Conservation (phyloP, 2,888 invertebrate genomes). For the Ochropleura leucogaster region DNA sequence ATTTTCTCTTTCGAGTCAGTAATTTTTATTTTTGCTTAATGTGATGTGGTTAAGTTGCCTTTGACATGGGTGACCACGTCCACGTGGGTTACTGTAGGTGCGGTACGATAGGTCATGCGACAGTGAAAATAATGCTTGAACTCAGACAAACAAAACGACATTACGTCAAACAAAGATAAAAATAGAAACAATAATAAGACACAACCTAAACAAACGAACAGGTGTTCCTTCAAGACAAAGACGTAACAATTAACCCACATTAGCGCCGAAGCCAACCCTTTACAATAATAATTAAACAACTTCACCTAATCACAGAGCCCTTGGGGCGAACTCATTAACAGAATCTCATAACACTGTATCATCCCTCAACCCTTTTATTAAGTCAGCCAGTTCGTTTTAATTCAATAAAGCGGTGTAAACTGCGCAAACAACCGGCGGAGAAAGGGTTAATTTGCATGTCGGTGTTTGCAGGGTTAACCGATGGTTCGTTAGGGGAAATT, state of each 20-base stretch:
- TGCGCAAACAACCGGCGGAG: conserved; percentile 85
- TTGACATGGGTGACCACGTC: background rate
- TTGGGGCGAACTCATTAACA: conserved; percentile 85
- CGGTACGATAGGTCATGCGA: background rate
- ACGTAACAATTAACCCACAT: conserved; percentile 70
- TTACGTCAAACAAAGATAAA: conserved; percentile 22
- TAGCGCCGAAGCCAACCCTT: conserved; percentile 78
- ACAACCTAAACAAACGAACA: conserved; percentile 45
- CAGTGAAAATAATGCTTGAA: background rate
- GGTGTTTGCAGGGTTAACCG: conserved; percentile 88
- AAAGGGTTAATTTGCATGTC: conserved; percentile 90
- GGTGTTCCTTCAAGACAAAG: conserved; percentile 55
- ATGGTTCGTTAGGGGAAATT: conserved; percentile 89
- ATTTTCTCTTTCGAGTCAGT: conserved; percentile 13
- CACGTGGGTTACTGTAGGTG: too few relatives aligned
- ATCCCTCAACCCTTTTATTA: conserved; percentile 85
- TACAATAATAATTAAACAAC: conserved; percentile 81
- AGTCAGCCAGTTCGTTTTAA: conserved; percentile 80
- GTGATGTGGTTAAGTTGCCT: background rate
- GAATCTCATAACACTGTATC: conserved; percentile 85
- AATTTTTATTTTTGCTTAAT: conserved; percentile 11
- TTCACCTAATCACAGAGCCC: conserved; percentile 83
- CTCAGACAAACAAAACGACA: background rate
- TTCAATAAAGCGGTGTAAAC: conserved; percentile 89
- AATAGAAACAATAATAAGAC: conserved; percentile 31